A percentile compares a stretch with the other conserved stretches of the same genome.
Conservation (phyloP, 30 jellyfish, hydroid and myxozoan species). For the Cassiopea andromeda region DNA sequence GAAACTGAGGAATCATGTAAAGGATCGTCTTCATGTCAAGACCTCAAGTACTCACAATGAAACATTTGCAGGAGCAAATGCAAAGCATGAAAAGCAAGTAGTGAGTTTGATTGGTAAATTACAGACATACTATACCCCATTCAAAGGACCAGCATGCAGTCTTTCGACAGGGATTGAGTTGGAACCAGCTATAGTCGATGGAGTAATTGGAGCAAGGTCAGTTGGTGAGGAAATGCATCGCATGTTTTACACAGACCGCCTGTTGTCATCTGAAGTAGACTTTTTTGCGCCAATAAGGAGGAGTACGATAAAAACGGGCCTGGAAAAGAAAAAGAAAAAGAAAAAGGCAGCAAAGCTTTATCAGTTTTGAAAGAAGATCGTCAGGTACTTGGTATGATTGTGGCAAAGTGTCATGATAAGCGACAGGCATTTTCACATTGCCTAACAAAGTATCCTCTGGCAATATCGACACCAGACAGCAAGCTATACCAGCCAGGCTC, state of each 20-base stretch:
- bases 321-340: conserved; percentile 15
- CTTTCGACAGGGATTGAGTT: conserved; percentile 60
- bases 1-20: conserved; percentile 48
- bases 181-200: conserved; percentile 57
- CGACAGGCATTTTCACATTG: conserved; percentile 72
- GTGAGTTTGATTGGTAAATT: conserved; percentile 38
- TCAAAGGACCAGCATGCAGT: conserved; percentile 63
- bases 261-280: conserved; percentile 46
- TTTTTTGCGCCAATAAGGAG: conserved; percentile 58
- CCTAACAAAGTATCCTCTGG: conserved; percentile 63
- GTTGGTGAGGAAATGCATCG: conserved; percentile 66
- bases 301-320: conserved; percentile 49
- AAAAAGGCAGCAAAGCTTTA: conserved; percentile 38
- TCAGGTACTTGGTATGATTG: conserved; percentile 66
- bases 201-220: conserved; percentile 69
- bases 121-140: conserved; percentile 59
- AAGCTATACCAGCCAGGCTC: conserved; percentile 62
- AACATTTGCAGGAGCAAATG: conserved; percentile 43
- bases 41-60: conserved; percentile 57
- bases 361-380: conserved; percentile 60
- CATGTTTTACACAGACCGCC: conserved; percentile 24
- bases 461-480: conserved; percentile 67
- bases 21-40: conserved; percentile 49
- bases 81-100: conserved; percentile 58
- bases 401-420: conserved; percentile 65